Evolutionary conservation across 2,888 invertebrate species (phyloP).

Genomic region (Caenorhabditis sulstoni): DNA sequence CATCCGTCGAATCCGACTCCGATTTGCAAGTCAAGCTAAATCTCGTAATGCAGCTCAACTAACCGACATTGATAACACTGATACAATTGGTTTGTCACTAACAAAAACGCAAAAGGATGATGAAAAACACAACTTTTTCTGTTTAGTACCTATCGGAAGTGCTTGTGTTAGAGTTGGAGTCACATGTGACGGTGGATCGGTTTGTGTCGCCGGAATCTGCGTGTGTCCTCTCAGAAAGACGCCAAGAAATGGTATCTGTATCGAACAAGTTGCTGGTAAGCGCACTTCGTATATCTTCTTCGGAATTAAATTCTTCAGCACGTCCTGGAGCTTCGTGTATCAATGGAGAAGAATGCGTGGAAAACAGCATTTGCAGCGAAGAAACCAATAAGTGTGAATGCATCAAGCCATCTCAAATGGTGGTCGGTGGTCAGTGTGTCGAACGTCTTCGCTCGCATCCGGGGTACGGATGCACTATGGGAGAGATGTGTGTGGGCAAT

Average conservation of each 20-base stretch:
- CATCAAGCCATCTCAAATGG: constrained; percentile 67
- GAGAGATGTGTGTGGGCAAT: constrained; percentile 71
- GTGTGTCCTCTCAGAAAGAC: constrained; percentile 72
- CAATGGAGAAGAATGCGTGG: constrained; percentile 70
- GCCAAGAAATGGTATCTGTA: constrained; percentile 61
- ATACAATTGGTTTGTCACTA: constrained; percentile 25
- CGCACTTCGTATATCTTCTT: neutral
- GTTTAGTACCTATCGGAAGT: constrained; percentile 69
- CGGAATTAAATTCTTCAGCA: constrained; percentile 53
- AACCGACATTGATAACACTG: constrained; percentile 25
- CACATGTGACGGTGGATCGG: constrained; percentile 75
- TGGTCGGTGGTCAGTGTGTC: constrained; percentile 68
- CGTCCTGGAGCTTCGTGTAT: constrained; percentile 74
- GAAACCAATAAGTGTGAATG: constrained; percentile 71
- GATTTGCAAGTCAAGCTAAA: constrained; percentile 56
- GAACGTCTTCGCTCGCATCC: constrained; percentile 75
- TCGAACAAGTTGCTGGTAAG: constrained; percentile 62
- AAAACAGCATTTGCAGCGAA: constrained; percentile 67
- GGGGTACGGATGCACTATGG: constrained; percentile 75
- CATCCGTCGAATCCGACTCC: constrained; percentile 50
- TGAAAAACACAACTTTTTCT: neutral
- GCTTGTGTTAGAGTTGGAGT: constrained; percentile 72
- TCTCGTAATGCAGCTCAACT: constrained; percentile 41
- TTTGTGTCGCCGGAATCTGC: constrained; percentile 78
- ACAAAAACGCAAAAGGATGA: no score